Conservation (phyloP, 2,888 invertebrate species). For the Stenchaetothrips biformis region DNA sequence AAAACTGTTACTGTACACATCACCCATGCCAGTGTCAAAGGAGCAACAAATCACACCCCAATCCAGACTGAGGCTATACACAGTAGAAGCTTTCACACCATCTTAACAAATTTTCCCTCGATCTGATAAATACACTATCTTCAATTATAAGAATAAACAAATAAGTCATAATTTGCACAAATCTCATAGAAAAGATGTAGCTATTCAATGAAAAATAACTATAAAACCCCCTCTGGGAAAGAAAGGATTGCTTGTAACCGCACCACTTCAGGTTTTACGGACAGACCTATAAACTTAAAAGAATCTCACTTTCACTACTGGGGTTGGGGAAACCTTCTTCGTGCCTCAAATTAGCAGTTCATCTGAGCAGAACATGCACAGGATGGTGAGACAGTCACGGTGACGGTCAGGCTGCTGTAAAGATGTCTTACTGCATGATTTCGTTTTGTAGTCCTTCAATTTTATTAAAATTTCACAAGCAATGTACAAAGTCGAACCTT, state of each 20-base stretch:
- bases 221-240: neutral
- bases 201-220: conserved; percentile 24
- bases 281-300: conserved; percentile 5
- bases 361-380: neutral
- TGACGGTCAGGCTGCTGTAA: conserved; percentile 16
- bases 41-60: conserved; percentile 2
- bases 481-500: conserved; percentile 19
- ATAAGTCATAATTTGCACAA: conserved; percentile 25
- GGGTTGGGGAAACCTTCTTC: conserved; percentile 20
- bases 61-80: conserved; percentile 6
- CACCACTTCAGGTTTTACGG: neutral
- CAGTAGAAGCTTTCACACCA: conserved; percentile 23
- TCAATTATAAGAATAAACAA: conserved; percentile 24
- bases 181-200: conserved; percentile 12
- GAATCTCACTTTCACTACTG: conserved; percentile 16
- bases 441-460: conserved; percentile 18
- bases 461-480: conserved; percentile 25
- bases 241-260: neutral
- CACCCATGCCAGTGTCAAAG: conserved; percentile 14
- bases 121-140: conserved; percentile 24
- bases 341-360: conserved; percentile 16
- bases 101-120: conserved; percentile 18
- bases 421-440: conserved; percentile 22
- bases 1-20: neutral
- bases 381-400: conserved; percentile 12